Percentiles rank a stretch among this genome's conserved stretches.
Evolutionary conservation across 2,888 invertebrate genomes (phyloP).

Genomic region (Cybosia mesomella): DNA sequence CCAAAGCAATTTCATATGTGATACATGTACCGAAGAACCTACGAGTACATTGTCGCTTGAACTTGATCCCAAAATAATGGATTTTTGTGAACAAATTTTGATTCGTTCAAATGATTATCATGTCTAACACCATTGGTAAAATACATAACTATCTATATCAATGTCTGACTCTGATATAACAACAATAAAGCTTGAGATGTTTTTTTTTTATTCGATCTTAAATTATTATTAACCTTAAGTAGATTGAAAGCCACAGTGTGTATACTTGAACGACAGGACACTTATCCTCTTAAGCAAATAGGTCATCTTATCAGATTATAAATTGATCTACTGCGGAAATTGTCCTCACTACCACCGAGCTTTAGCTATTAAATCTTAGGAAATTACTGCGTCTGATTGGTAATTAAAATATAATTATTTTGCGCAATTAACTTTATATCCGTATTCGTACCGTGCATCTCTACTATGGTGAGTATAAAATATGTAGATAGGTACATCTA

Average conservation of each 20-base stretch:
- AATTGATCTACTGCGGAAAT: slow-evolving; percentile 5
- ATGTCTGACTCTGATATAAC: too few relatives aligned
- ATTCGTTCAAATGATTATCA: too few relatives aligned
- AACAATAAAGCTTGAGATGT: too few relatives aligned
- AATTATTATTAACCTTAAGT: neutral
- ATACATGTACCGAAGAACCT: too few relatives aligned
- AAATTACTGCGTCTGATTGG: slow-evolving; percentile 48
- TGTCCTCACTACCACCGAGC: neutral
- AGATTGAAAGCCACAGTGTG: neutral
- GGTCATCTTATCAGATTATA: slow-evolving; percentile 3
- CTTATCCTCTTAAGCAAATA: neutral
- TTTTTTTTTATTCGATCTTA: neutral
- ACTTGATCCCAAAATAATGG: too few relatives aligned
- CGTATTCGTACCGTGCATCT: neutral
- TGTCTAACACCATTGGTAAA: too few relatives aligned
- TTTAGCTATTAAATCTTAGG: slow-evolving; percentile 46
- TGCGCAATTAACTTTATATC: slow-evolving; percentile 27
- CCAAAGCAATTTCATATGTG: too few relatives aligned
- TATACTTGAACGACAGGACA: neutral
- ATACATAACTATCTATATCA: too few relatives aligned
- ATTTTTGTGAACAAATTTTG: too few relatives aligned
- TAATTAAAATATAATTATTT: slow-evolving; percentile 50
- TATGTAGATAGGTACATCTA: neutral
- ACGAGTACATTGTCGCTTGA: too few relatives aligned
- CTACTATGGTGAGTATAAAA: neutral